Evolutionary conservation across 2,888 invertebrate genomes (phyloP), one percentile per base, ranked within the genome.

Genomic region (Tenthredo amoena): DNA sequence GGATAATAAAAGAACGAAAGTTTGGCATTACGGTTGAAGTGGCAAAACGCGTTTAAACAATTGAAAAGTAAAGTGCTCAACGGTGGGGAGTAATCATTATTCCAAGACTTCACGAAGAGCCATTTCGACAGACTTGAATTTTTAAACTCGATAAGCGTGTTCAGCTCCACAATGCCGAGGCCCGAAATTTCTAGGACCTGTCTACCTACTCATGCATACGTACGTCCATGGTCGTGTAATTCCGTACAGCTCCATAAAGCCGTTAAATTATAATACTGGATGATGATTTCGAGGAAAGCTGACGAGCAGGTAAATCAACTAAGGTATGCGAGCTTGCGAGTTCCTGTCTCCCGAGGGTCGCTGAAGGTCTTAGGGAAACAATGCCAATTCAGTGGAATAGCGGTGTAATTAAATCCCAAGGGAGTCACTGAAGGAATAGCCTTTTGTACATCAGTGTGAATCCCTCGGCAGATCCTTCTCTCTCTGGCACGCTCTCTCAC

Each of bases 381-480:
- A 77, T 77, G 77, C 77, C 55, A 77, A 34, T 77, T 55, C 55
- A 50, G 50, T 55, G 31, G 77, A 77, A 77, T 31, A 55, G 50
- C 77, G 55, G 55, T 55, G 55, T 77, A 77, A 77, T 77, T 77
- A 77, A 77, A 77, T 77, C 77, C 77, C 77, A 10, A 77, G 77
- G 77, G 77, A 77, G 77, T 77, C 50, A 50, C 55, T 55, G 26
- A 31, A 77, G 77, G 47, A 43, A 47, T 55, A 31, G 50, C 34
- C 50, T 26, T 55, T 77, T 77, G 31, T 47, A 77, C 77, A 50
- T 50, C 50, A 50, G 50, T 77, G 50, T 18, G 50, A 21, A 77
- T 55, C 77, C 50, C 31, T 77, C 77, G 77, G 50, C 37, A 10
- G 55, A 77, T 77, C 50, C 34, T 15, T 15, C 47, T 15, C 47